Base-by-base conservation (phyloP, 2,888 invertebrate species). In the Pediacus dermestoides region DNA sequence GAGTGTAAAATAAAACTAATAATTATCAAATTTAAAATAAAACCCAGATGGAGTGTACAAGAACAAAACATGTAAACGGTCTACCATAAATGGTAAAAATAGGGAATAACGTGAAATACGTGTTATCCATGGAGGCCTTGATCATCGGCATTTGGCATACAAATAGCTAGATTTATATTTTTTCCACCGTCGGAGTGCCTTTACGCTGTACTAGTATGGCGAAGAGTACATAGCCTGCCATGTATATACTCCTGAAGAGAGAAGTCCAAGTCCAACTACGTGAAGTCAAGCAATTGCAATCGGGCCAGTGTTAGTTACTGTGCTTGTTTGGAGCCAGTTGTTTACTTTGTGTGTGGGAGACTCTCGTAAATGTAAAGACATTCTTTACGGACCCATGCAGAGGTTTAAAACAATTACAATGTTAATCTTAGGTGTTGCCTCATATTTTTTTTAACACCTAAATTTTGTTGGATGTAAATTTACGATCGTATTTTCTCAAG, bases 341-440 rank as follows among this genome's bases (percentile, higher is more conserved):
- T 62, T 61, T 62, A 57, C 61, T 60, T 59, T 59, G 57, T 60
- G 61, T 60, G 63, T 62, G 59, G 62, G 62, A 62, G 61, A 60
- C 52, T 49, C n/a, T n/a, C 50, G 48, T 49, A 46, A 46, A 51
- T 55, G 50, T 51, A 53, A 46, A 50, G 44, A 40, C 55, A 58
- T 58, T 57, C 55, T 50, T 55, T 40, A 51, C 50, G 41, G 48
- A 53, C 43, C 47, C 33, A 38, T 43, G 39, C 44, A 42, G 53
- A 43, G 44, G 42, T 48, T 45, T 50, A 39, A n/a, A 53, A 56
- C 51, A 45, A 46, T 45, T 50, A 43, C 36, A 33, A 38, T 41
- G 44, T 40, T 47, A n/a, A n/a, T n/a, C 37, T 34, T 14, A 35
- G 28, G 30, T 39, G 38, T 25, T 34, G 39, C 26, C 30, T 34